Evolutionary conservation across 2,888 invertebrate genomes (phyloP).

Genomic region (Loripinus fragilis): DNA sequence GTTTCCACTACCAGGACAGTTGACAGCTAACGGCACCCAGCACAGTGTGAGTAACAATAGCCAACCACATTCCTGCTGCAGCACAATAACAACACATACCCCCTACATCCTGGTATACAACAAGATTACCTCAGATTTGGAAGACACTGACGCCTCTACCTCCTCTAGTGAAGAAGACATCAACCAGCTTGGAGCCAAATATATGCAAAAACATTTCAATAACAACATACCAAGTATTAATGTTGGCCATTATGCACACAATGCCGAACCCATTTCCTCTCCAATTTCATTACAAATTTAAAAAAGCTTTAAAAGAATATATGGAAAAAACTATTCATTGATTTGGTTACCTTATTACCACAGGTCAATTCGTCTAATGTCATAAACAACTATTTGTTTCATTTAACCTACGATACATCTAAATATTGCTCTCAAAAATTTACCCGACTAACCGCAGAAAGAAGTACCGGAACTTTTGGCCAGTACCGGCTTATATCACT

Average conservation of each 20-base stretch:
- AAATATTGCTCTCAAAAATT: too few species aligned
- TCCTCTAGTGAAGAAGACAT: neutral
- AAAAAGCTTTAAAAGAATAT: neutral
- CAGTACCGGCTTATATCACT: too few species aligned
- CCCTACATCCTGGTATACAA: neutral
- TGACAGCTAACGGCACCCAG: too few species aligned
- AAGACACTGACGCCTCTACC: neutral
- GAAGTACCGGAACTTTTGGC: too few species aligned
- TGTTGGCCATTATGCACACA: neutral
- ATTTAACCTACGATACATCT: too few species aligned
- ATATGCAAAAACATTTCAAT: neutral
- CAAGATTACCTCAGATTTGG: neutral
- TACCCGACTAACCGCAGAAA: too few species aligned
- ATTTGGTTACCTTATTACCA: neutral
- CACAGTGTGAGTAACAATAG: too few species aligned
- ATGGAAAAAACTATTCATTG: neutral
- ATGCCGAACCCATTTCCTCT: neutral
- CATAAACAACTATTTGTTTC: neutral
- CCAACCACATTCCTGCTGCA: too few species aligned
- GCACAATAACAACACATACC: neutral
- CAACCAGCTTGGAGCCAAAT: neutral
- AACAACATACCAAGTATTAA: neutral
- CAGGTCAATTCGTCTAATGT: neutral
- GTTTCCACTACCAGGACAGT: too few species aligned
- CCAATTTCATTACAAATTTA: conserved; percentile 2